phyloP scores from a whole-genome alignment of 2,113 vertebrate genomes.

The Eurystomus gularis region DNA sequence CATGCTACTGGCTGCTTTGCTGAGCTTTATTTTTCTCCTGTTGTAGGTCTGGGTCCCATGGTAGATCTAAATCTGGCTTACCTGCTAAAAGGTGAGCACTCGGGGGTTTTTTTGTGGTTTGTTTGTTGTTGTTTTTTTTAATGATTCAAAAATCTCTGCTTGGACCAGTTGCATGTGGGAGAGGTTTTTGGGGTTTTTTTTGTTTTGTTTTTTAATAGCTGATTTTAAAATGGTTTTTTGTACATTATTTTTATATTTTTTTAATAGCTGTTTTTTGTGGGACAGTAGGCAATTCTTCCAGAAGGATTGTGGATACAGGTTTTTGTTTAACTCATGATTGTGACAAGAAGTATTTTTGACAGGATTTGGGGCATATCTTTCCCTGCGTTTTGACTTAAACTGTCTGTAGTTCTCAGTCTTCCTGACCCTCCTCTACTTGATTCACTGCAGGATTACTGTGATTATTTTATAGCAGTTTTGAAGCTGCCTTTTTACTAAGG shows the following conservation, averaged over 20 bases:
- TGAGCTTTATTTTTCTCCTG: conserved; percentile 65
- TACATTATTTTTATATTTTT: not conserved
- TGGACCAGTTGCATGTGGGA: not conserved
- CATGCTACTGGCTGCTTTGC: conserved; percentile 51
- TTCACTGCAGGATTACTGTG: not conserved
- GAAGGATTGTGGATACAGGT: not conserved
- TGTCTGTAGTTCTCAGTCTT: not conserved
- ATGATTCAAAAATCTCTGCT: not conserved
- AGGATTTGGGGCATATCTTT: not conserved
- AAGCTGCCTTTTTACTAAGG: not conserved
- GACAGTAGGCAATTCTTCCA: not conserved
- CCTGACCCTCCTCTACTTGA: not conserved
- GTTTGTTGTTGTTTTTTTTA: not conserved
- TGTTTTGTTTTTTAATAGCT: not conserved
- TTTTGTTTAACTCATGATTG: not conserved
- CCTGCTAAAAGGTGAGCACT: conserved; percentile 70
- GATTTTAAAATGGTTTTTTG: not conserved
- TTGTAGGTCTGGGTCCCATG: conserved; percentile 71
- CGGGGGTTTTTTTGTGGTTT: not conserved
- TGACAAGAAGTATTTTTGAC: not conserved
- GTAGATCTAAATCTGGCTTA: conserved; percentile 73
- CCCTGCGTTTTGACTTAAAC: not conserved
- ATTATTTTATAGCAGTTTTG: not conserved
- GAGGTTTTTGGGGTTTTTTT: not conserved
- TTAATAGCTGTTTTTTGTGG: not conserved